Evolutionary conservation across 2,888 invertebrate genomes (phyloP).

Genomic region (Lymantria dispar): DNA sequence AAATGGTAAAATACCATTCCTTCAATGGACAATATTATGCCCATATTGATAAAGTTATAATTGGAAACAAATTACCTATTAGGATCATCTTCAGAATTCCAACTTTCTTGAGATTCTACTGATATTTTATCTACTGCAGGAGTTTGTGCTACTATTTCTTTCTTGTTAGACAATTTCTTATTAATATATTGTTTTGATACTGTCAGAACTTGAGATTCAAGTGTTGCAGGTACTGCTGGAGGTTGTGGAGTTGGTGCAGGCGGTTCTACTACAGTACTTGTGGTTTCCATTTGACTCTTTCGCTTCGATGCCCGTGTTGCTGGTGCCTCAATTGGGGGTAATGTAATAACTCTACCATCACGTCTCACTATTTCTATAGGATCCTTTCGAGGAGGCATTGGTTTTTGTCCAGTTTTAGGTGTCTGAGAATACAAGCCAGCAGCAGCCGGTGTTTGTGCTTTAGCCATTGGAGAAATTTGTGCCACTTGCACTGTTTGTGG

Average conservation of each 20-base stretch:
- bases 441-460: slow-evolving; percentile 40
- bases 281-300: slow-evolving; percentile 72
- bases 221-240: slow-evolving; percentile 38
- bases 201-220: slow-evolving; percentile 53
- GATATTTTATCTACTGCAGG: slow-evolving; percentile 60
- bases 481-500: slow-evolving; percentile 16
- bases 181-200: slow-evolving; percentile 67
- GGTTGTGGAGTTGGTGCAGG: slow-evolving; percentile 24
- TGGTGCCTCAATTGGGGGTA: slow-evolving; percentile 92
- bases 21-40: background rate
- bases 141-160: slow-evolving; percentile 39
- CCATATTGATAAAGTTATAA: background rate
- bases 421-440: slow-evolving; percentile 50
- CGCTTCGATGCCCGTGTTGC: slow-evolving; percentile 89
- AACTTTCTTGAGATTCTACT: slow-evolving; percentile 84
- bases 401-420: slow-evolving; percentile 53
- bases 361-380: slow-evolving; percentile 88
- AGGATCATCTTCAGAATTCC: slow-evolving; percentile 96
- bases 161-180: slow-evolving; percentile 58
- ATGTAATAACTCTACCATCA: slow-evolving; percentile 88
- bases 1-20: background rate
- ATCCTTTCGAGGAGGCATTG: slow-evolving; percentile 66
- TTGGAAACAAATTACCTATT: slow-evolving; percentile 77
- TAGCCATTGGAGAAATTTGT: slow-evolving; percentile 30
- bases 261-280: slow-evolving; percentile 26